Evolutionary conservation across 2,888 invertebrate genomes (phyloP).

Genomic region (Pharmacophagus antenor): DNA sequence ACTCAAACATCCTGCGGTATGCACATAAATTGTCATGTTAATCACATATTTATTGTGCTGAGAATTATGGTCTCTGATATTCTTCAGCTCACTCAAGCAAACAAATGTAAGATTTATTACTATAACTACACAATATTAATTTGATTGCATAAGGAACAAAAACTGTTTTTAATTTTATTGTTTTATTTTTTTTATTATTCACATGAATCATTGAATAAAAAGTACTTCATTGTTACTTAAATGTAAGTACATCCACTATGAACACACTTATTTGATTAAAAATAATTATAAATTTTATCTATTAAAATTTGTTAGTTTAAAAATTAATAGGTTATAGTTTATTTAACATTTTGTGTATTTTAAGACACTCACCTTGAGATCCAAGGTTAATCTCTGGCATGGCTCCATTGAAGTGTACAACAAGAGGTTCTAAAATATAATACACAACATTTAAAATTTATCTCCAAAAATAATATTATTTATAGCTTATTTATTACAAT

Average conservation of each 20-base stretch:
- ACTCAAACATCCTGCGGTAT: conserved; percentile 34
- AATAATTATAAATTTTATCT: too few species aligned
- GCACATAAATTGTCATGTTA: conserved; percentile 64
- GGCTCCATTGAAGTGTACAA: conserved; percentile 71
- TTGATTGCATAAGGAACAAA: neutral
- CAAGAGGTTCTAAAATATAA: conserved; percentile 55
- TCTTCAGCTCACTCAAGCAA: conserved; percentile 4
- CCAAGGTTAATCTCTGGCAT: conserved; percentile 56
- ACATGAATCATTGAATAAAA: too few species aligned
- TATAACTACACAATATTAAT: conserved; percentile 6
- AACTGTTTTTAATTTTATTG: neutral
- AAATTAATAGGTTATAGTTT: neutral
- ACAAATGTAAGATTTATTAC: conserved; percentile 16
- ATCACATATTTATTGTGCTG: conserved; percentile 45
- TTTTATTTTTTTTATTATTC: neutral
- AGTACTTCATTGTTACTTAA: too few species aligned
- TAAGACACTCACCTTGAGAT: conserved; percentile 54
- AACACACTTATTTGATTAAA: too few species aligned
- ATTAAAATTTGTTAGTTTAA: neutral
- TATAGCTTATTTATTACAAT: neutral
- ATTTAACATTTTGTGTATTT: conserved; percentile 20
- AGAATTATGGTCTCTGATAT: conserved; percentile 24
- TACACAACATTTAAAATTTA: conserved; percentile 15
- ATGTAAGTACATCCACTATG: too few species aligned
- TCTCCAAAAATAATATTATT: neutral